A percentile compares a stretch with the other conserved stretches of the same genome.
These are phyloP conservation scores for Heliangelus exortis DNA, from an alignment of 2,797 vertebrate species.

Conservation along the genomic window DNA sequence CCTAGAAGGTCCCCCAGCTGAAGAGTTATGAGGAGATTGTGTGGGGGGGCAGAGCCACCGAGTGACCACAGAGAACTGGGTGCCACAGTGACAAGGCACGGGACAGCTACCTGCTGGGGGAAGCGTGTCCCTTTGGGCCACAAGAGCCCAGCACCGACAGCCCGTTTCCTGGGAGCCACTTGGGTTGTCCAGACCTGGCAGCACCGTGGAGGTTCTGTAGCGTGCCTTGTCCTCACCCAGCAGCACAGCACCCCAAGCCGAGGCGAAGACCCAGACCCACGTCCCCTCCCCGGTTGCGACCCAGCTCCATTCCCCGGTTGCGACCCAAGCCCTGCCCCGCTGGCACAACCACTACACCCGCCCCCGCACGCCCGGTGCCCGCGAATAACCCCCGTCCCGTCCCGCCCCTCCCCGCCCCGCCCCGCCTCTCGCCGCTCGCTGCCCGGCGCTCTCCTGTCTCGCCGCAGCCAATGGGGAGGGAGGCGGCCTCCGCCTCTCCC, in stretches of 20 bases:
- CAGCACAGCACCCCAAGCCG: rapidly evolving
- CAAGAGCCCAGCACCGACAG: rapidly evolving
- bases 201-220: rapidly evolving
- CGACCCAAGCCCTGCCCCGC: neutral
- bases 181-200: rapidly evolving
- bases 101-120: rapidly evolving
- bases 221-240: rapidly evolving
- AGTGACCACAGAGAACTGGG: neutral
- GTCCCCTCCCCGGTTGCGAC: too few relatives aligned
- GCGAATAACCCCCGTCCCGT: constrained; percentile 70
- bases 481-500: neutral
- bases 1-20: neutral
- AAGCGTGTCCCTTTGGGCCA: rapidly evolving
- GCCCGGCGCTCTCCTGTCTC: constrained; percentile 74
- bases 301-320: too few relatives aligned
- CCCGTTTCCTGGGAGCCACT: neutral
- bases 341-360: too few relatives aligned
- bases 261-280: rapidly evolving
- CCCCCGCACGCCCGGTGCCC: constrained; percentile 52
- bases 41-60: neutral
- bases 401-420: neutral
- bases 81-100: rapidly evolving
- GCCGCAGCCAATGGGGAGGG: constrained; percentile 66
- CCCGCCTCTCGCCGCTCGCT: constrained; percentile 27
- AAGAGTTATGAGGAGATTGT: rapidly evolving